Evolutionary conservation across 1,140 invertebrate genomes (phyloP).

Genomic region (Pseudoatta argentina): DNA sequence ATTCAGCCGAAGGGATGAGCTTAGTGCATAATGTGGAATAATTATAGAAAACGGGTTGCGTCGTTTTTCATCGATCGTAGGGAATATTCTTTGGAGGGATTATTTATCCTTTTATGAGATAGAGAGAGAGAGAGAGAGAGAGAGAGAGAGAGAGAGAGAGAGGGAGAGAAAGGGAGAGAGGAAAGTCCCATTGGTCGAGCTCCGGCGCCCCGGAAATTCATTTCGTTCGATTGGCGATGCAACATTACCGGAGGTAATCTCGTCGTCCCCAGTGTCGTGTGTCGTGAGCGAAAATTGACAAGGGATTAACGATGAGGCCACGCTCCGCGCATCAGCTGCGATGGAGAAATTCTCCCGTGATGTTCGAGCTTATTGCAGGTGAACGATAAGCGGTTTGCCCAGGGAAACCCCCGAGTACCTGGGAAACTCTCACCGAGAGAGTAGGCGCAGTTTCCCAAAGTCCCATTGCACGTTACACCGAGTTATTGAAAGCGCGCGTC

Average conservation of each 20-base stretch:
- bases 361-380: conserved; percentile 70
- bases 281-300: conserved; percentile 71
- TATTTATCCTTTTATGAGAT: conserved; percentile 29
- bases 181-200: conserved; percentile 4
- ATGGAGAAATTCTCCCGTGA: conserved; percentile 82
- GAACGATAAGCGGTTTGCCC: conserved; percentile 78
- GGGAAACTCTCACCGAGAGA: too few relatives aligned
- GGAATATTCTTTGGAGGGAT: conserved; percentile 38
- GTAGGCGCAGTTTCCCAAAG: neutral
- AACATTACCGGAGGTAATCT: conserved; percentile 61
- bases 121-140: too few relatives aligned
- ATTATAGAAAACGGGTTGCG: conserved; percentile 26
- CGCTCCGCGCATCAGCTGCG: conserved; percentile 68
- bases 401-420: conserved; percentile 5
- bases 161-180: neutral
- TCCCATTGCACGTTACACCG: neutral
- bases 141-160: too few relatives aligned
- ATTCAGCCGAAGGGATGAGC: conserved; percentile 12
- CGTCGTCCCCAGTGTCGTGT: conserved; percentile 49
- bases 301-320: conserved; percentile 71
- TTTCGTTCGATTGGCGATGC: conserved; percentile 60
- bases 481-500: conserved; percentile 14
- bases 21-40: conserved; percentile 31
- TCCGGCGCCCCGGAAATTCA: conserved; percentile 48
- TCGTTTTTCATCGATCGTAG: conserved; percentile 59